These are phyloP conservation scores for Trissonchulus latispiculum DNA, from an alignment of 2,888 invertebrate species.

Conservation along the genomic window DNA sequence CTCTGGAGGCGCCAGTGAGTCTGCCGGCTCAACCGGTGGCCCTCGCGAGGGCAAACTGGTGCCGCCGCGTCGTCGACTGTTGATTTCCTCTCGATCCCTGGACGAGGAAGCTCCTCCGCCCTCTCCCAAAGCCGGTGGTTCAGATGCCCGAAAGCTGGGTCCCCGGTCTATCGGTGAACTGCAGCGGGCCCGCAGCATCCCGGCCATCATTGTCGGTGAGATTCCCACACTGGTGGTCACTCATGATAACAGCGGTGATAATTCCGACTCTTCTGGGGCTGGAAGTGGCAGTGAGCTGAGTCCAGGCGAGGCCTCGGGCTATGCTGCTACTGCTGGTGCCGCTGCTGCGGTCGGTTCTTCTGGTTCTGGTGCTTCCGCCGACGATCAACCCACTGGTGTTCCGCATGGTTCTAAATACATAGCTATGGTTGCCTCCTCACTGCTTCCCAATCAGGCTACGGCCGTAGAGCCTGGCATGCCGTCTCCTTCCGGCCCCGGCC, in stretches of 20 bases:
- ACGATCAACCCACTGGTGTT: neutral
- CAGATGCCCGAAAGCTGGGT: neutral
- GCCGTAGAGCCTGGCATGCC: conserved; percentile 15
- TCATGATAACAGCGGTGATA: conserved; percentile 21
- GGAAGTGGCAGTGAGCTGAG: neutral
- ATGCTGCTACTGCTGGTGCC: neutral
- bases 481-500: neutral
- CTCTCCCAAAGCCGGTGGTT: conserved; percentile 12
- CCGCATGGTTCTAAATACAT: conserved; percentile 19
- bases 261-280: neutral
- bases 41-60: conserved; percentile 28
- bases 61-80: conserved; percentile 29
- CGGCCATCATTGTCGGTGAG: conserved; percentile 36
- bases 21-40: neutral
- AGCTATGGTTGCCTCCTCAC: conserved; percentile 23
- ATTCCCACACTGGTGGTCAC: conserved; percentile 34
- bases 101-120: conserved; percentile 30
- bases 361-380: too few species aligned
- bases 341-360: too few species aligned
- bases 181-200: conserved; percentile 33
- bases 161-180: conserved; percentile 25
- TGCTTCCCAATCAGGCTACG: conserved; percentile 24
- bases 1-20: too few species aligned
- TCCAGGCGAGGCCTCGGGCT: conserved; percentile 3
- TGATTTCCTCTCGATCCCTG: conserved; percentile 30